Evolutionary conservation across 2,113 vertebrate species (phyloP).

Genomic region (Nerophis ophidion): DNA sequence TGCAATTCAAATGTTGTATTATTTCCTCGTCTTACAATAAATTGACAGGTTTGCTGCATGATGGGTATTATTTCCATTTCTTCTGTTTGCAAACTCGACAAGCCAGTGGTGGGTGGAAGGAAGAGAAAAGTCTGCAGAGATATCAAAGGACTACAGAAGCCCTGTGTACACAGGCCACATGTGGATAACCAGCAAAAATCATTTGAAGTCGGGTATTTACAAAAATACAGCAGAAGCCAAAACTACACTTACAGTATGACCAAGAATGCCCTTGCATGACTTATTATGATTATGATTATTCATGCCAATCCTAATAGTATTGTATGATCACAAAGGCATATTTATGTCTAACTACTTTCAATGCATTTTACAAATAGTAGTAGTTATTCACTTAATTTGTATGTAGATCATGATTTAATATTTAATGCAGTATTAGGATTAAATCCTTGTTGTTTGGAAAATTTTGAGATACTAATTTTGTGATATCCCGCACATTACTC

Average conservation of each 20-base stretch:
- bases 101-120: conserved; percentile 1
- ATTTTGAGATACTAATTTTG: too few species aligned
- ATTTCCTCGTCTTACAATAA: background rate
- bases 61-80: background rate
- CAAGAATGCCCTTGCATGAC: background rate
- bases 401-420: too few species aligned
- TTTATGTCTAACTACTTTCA: too few species aligned
- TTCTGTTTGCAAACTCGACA: background rate
- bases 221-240: background rate
- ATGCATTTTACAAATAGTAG: too few species aligned
- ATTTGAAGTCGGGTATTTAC: conserved; percentile 17
- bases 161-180: conserved; percentile 21
- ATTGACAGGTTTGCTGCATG: conserved; percentile 17
- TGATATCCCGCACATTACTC: too few species aligned
- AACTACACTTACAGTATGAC: background rate
- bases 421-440: too few species aligned
- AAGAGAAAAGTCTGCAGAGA: conserved; percentile 10
- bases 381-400: too few species aligned
- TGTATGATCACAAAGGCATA: background rate
- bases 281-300: conserved; percentile 8
- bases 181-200: conserved; percentile 20
- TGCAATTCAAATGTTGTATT: conserved; percentile 15
- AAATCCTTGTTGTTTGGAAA: too few species aligned
- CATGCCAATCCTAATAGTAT: conserved; percentile 10
- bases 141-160: conserved; percentile 10